Evolutionary conservation across 2,113 vertebrate genomes (phyloP), one percentile per base, ranked within the genome.

Genomic region (Gymnarchus niloticus): DNA sequence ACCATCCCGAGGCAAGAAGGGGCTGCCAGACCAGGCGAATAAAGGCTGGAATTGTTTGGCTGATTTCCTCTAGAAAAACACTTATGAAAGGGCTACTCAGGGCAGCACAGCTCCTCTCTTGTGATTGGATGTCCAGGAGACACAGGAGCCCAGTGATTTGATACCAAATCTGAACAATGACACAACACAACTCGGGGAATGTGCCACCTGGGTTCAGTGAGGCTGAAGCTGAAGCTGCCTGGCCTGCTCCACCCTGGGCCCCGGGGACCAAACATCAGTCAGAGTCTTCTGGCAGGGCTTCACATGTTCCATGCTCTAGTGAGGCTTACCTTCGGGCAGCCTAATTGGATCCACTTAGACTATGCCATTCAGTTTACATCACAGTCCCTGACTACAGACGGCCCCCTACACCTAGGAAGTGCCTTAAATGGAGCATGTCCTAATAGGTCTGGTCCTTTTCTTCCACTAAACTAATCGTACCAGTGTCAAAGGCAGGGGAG

Each of bases 21-120:
- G 81, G 86, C 78, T 78, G 84, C 89, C 78, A 83, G 87, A 85
- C 78, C 87, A 82, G 85, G 46, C 28, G 86, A 86, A 94, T 92
- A 94, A 94, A 90, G 91, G 91, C 87, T 56, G 37, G 59, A 85
- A 93, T 95, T 95, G 93, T 91, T 90, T 85, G 87, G 83, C 81
- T 88, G 80, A 89, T 93, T 90, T 93, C 90, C 90, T 90, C 88
- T 86, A 89, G 91, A 91, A 89, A 89, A 91, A 89, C 92, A 90
- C 87, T 91, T 92, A 82, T 91, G 93, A 93, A 91, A 92, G 90
- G 87, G 19, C 89, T 83, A 44, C 91, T 90, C 91, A 88, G 90
- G 89, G 87, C 41, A 86, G 61, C 91, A 89, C 91, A 93, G 91
- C 51, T 91, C 88, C 51, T 23, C 54, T 23, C 85, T 87, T 85